These are phyloP conservation scores for Lycophotia porphyrea DNA, from an alignment of 2,888 invertebrate species.

Conservation along the genomic window DNA sequence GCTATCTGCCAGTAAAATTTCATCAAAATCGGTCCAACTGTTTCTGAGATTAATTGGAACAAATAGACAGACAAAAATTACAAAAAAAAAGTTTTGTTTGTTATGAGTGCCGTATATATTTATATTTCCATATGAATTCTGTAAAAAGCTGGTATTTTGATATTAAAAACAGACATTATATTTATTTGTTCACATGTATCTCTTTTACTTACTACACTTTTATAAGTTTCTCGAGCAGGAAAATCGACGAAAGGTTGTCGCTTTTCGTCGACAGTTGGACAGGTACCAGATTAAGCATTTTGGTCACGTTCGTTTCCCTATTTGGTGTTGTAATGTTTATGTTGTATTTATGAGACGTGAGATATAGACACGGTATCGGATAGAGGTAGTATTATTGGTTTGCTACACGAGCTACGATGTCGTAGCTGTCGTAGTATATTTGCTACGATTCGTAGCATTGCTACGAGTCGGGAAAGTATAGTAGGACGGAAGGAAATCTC, in stretches of 20 bases:
- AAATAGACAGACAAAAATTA: too few species aligned
- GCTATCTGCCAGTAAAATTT: too few species aligned
- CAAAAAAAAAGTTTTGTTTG: too few species aligned
- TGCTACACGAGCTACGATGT: conserved; percentile 13
- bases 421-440: conserved; percentile 2
- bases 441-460: conserved; percentile 22
- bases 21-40: too few species aligned
- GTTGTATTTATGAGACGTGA: conserved; percentile 44
- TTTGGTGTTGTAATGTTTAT: conserved; percentile 41
- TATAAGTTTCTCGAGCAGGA: neutral
- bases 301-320: conserved; percentile 41
- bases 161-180: too few species aligned
- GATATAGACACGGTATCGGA: conserved; percentile 14
- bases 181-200: too few species aligned
- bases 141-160: too few species aligned
- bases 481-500: neutral
- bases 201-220: neutral
- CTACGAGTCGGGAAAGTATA: neutral
- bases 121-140: too few species aligned
- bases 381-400: conserved; percentile 7
- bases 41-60: too few species aligned
- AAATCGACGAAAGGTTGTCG: neutral
- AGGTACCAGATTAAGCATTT: conserved; percentile 39
- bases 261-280: neutral
- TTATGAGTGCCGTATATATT: too few species aligned